Evolutionary conservation across 1,140 invertebrate genomes (phyloP), one percentile per base, ranked within the genome.

Genomic region (Phymastichus coffea): DNA sequence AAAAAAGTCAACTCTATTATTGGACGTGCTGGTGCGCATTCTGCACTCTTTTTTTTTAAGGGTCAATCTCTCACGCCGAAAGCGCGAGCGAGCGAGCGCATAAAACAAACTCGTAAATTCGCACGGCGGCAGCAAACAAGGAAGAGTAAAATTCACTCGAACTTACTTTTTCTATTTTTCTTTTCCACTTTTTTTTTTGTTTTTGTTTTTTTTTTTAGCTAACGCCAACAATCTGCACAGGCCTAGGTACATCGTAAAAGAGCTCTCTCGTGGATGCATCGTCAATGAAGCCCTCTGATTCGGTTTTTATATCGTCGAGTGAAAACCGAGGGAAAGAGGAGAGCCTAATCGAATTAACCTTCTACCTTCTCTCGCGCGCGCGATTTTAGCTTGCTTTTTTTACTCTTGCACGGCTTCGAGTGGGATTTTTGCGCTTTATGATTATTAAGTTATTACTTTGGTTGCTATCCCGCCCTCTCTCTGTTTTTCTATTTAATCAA

Each of bases 61-160:
- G 44, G 23, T 23, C 44, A 47, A 28, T 47, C 28, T 47, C 28
- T 28, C 15, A 1, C 46, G 28, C 20, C 41, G 38, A 38, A 25
- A 52, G 48, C 49, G 17, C 35, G 35, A 25, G 28, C 8, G 28
- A 10, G 23, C 35, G 35, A n/a, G n/a, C n/a, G n/a, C n/a, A n/a
- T 52, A 40, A 52, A 52, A 38, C 49, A 38, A 38, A 52, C 49
- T 52, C 49, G 49, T 52, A 40, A 40, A 40, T 38, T 23, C 15
- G 22, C 14, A 17, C 28, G 4, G 44, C 44, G 12, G n/a, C 15
- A 19, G 14, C 3, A 52, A 25, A 46, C 23, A 26, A 4, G 19
- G n/a, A 38, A 38, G 47, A 20, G 19, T 23, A 22, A 40, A 40
- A 38, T 25, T 46, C 4, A 46, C 43, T 46, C 38, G 23, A 23